Evolutionary conservation across 1,140 invertebrate species (phyloP).

Genomic region (Neodiprion pinetum): DNA sequence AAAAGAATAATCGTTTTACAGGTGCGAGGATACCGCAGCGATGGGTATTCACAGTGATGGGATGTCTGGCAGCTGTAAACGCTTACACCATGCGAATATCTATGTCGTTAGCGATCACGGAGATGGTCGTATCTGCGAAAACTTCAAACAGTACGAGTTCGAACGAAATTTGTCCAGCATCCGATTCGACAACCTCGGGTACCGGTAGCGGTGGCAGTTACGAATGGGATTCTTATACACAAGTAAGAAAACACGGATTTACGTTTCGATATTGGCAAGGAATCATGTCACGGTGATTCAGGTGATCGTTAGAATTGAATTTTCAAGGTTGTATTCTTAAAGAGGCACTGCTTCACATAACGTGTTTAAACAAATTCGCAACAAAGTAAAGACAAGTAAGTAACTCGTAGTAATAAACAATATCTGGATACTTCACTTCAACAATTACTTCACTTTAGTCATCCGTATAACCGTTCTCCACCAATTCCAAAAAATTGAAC

Average conservation of each 20-base stretch:
- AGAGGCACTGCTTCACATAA: background rate
- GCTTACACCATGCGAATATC: conserved; percentile 87
- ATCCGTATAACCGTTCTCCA: background rate
- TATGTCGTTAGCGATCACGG: conserved; percentile 87
- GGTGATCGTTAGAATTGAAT: too few species aligned
- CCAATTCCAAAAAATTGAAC: too few species aligned
- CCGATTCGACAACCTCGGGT: too few species aligned
- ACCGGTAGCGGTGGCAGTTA: conserved; percentile 45
- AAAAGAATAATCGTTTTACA: conserved; percentile 41
- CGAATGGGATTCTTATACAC: conserved; percentile 70
- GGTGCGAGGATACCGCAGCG: conserved; percentile 72
- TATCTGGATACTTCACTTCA: too few species aligned
- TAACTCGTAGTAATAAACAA: too few species aligned
- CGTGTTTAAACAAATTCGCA: too few species aligned
- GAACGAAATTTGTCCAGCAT: too few species aligned
- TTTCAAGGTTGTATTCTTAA: background rate
- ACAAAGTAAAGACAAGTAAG: too few species aligned
- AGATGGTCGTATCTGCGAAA: conserved; percentile 67
- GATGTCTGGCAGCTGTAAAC: conserved; percentile 80
- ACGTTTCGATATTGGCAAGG: too few species aligned
- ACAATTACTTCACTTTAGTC: background rate
- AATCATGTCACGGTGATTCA: too few species aligned
- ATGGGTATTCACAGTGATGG: conserved; percentile 78
- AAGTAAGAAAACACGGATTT: conserved; percentile 36
- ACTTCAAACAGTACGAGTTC: too few species aligned